Conservation (phyloP, 2,797 vertebrate genomes). For the Neostethus bicornis region DNA sequence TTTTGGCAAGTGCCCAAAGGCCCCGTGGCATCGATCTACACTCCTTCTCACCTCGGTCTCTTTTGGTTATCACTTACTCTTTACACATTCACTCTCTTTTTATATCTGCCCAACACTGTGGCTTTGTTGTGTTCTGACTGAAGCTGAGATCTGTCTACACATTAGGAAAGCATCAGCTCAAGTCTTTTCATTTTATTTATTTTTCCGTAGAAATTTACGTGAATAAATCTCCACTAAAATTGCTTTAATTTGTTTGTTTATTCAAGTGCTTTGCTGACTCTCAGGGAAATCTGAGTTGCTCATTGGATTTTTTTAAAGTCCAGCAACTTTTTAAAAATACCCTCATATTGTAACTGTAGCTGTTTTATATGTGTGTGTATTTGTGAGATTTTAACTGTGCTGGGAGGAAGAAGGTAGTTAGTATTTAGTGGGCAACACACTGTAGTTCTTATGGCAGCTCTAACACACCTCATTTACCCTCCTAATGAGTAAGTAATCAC, state of each 20-base stretch:
- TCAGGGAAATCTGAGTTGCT: conserved; percentile 22
- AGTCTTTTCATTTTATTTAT: not conserved
- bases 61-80: conserved; percentile 51
- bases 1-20: conserved; percentile 70
- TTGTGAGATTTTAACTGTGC: conserved; percentile 53
- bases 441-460: conserved; percentile 74
- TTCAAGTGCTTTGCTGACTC: conserved; percentile 23
- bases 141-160: conserved; percentile 32
- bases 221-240: not conserved
- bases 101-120: conserved; percentile 47
- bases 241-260: conserved; percentile 20
- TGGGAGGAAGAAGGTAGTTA: conserved; percentile 71
- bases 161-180: conserved; percentile 16
- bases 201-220: too few species aligned
- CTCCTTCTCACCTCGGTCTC: conserved; percentile 55
- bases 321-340: conserved; percentile 28
- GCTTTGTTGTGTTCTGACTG: conserved; percentile 28
- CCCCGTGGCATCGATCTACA: conserved; percentile 57
- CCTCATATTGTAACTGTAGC: conserved; percentile 33
- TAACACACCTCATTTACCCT: conserved; percentile 82
- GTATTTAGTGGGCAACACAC: conserved; percentile 73
- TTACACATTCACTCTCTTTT: conserved; percentile 59
- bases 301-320: conserved; percentile 37
- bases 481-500: conserved; percentile 90
- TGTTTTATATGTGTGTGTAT: conserved; percentile 55